Base-by-base conservation (phyloP, 1,140 invertebrate genomes). In the Habropoda laboriosa region DNA sequence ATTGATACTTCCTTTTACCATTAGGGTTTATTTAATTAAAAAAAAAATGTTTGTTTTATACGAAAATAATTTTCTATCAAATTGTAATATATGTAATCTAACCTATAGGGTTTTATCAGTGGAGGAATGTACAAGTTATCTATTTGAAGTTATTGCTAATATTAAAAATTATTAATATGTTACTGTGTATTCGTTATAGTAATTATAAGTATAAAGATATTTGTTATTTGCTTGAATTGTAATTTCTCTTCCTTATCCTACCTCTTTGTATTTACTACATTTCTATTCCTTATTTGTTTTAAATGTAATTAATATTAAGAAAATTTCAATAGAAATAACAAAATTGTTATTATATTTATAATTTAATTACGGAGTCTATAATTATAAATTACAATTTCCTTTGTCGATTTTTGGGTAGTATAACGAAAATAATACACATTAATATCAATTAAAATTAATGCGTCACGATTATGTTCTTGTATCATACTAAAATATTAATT, bases 201-300 rank as follows among this genome's bases (percentile, higher is more conserved):
- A 18, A 18, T 49, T 49, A 42, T 47, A 66, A 66, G 38, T 27
- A 66, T 49, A 66, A 66, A 66, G 49, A 13, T 12, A 66, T 4
- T 32, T 66, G 27, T 32, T 47, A 35, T 49, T 30, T 47, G n/a
- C 13, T 47, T 66, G 18, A 32, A 21, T 66, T 21, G 18, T 66
- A 32, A 47, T 32, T n/a, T 24, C 42, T 13, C 32, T 66, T 66
- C 27, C 42, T 60, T 30, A 3, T 45, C 63, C 42, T 30, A 13
- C 16, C n/a, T n/a, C n/a, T n/a, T n/a, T 47, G 10, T 30, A 5
- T 18, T n/a, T n/a, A n/a, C n/a, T 18, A 5, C 49, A 2, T 66
- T 32, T n/a, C 8, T 21, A 66, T 66, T 47, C 7, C 30, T 51
- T 18, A 2, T 24, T n/a, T 49, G n/a, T 67, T 6, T 8, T 51